Percentiles rank a stretch among this genome's conserved stretches.
Evolutionary conservation across 2,888 invertebrate genomes (phyloP).

Genomic region (Thymelicus acteon): DNA sequence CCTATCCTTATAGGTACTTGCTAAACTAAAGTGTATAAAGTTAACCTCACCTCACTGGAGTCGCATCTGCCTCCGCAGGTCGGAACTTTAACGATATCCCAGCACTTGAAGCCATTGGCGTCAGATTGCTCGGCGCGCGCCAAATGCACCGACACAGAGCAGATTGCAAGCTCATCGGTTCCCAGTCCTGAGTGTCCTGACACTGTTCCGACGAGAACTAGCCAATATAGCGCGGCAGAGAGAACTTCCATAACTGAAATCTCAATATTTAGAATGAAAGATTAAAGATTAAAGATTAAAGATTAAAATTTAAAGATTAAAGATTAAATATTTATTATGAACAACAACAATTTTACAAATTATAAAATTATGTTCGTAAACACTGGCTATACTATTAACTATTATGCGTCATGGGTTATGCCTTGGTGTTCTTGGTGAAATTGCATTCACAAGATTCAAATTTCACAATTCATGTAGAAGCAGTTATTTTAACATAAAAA

Average conservation of each 20-base stretch:
- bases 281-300: no score
- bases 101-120: slow-evolving; percentile 87
- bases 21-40: not conserved
- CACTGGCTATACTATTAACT: no score
- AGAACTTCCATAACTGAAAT: slow-evolving; percentile 9
- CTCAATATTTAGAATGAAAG: no score
- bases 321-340: no score
- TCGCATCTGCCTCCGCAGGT: slow-evolving; percentile 94
- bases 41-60: slow-evolving; percentile 87
- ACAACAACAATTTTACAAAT: no score
- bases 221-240: slow-evolving; percentile 14
- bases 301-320: no score
- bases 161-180: slow-evolving; percentile 55
- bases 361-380: no score
- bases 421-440: no score
- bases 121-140: slow-evolving; percentile 88
- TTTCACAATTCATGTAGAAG: no score
- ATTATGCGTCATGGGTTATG: no score
- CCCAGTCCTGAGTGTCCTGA: slow-evolving; percentile 17
- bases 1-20: not conserved
- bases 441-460: no score
- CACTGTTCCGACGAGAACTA: slow-evolving; percentile 40
- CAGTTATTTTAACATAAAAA: no score
- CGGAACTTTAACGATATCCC: slow-evolving; percentile 90
- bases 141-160: slow-evolving; percentile 87